A percentile compares a stretch with the other conserved stretches of the same genome.
Evolutionary conservation across 2,113 vertebrate species (phyloP).

Genomic region (Columbina picui): DNA sequence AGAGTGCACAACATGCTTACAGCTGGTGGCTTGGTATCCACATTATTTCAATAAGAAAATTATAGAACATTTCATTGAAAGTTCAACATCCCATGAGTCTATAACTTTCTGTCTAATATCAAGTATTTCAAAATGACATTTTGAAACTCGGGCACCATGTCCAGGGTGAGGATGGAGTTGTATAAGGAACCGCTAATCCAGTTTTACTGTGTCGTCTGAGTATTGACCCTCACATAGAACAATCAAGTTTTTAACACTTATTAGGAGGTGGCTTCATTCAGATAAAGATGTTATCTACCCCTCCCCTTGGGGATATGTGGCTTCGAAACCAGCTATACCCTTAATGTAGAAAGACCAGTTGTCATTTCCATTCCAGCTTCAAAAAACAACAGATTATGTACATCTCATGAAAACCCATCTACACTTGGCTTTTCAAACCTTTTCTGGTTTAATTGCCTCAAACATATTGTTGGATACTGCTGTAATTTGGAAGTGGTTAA

Average conservation of each 20-base stretch:
- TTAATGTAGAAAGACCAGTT: no score
- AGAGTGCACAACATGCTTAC: neutral
- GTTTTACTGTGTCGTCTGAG: neutral
- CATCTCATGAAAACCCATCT: neutral
- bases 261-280: neutral
- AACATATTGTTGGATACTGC: neutral
- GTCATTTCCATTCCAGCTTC: fast-evolving
- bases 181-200: neutral
- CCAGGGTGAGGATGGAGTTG: neutral
- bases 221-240: neutral
- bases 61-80: neutral
- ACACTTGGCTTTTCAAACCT: neutral
- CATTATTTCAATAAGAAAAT: neutral
- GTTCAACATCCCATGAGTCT: neutral
- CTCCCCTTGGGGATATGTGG: neutral
- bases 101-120: neutral
- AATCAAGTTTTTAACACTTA: neutral
- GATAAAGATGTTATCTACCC: neutral
- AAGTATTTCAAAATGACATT: neutral
- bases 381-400: neutral
- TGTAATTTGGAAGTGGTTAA: neutral
- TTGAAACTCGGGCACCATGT: neutral
- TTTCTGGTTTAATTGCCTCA: neutral
- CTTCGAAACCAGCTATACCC: neutral
- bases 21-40: neutral